These are phyloP conservation scores for Osedax frankpressi DNA, from an alignment of 2,888 invertebrate genomes.

Conservation along the genomic window DNA sequence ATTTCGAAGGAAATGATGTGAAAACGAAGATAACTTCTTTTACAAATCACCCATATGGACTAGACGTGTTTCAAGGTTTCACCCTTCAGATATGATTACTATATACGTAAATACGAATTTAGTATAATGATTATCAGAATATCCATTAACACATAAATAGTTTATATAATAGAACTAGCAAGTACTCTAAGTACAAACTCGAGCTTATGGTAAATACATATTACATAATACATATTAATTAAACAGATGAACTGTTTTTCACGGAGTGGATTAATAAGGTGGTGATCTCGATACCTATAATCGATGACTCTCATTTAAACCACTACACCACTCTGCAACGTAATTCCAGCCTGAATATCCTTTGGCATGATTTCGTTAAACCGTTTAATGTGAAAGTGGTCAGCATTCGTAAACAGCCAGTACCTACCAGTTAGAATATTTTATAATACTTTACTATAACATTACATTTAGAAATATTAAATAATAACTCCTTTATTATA, in stretches of 20 bases:
- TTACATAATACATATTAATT: too few species aligned
- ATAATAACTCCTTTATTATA: too few species aligned
- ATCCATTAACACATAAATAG: too few species aligned
- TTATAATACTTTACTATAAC: too few species aligned
- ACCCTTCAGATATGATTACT: too few species aligned
- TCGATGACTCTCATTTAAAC: neutral
- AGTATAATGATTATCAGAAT: too few species aligned
- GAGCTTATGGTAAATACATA: too few species aligned
- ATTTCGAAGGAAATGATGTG: constrained; percentile 77
- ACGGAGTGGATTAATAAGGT: constrained; percentile 94
- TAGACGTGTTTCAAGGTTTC: constrained; percentile 57
- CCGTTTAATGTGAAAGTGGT: constrained; percentile 19
- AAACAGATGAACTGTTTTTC: constrained; percentile 74
- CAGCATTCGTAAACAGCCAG: neutral
- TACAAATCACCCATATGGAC: constrained; percentile 55
- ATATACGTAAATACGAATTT: too few species aligned
- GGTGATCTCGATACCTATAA: constrained; percentile 60
- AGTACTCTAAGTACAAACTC: too few species aligned
- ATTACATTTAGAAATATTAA: too few species aligned
- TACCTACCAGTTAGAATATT: neutral
- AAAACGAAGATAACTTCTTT: constrained; percentile 77
- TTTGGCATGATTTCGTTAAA: constrained; percentile 14
- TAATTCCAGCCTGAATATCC: neutral
- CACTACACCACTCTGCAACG: neutral
- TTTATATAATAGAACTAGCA: too few species aligned